These are phyloP conservation scores for Aldabrachelys gigantea DNA, from an alignment of 2,113 vertebrate genomes.

Conservation along the genomic window DNA sequence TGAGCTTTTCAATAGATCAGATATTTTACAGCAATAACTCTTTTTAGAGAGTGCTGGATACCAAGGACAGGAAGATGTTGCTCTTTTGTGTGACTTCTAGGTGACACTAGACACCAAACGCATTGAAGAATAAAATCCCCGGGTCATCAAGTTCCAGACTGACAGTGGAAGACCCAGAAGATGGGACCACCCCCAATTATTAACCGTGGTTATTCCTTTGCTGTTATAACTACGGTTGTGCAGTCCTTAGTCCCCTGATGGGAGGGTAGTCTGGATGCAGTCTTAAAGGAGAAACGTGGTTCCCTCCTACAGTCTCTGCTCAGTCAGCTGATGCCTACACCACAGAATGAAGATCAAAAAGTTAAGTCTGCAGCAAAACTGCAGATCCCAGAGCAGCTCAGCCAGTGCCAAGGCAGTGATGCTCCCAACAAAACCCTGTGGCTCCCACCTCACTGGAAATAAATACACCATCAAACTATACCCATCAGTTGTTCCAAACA, in stretches of 20 bases:
- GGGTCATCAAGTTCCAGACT: neutral
- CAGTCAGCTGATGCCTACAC: neutral
- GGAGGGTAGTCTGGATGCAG: neutral
- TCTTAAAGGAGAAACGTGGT: accelerated
- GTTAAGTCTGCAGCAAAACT: neutral
- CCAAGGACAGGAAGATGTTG: neutral
- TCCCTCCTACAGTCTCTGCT: neutral
- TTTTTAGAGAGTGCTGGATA: neutral
- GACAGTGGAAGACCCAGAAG: neutral
- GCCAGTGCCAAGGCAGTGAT: neutral
- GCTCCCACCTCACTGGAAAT: neutral
- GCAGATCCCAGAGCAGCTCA: neutral
- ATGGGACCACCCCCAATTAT: neutral
- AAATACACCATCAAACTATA: neutral
- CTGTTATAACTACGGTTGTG: neutral
- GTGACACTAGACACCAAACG: neutral
- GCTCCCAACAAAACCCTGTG: neutral
- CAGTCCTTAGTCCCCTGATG: neutral
- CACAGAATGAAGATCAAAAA: neutral
- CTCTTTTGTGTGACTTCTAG: neutral
- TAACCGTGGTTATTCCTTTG: neutral
- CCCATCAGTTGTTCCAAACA: neutral
- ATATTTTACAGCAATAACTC: neutral
- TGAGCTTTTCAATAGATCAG: neutral
- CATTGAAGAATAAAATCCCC: neutral